Evolutionary conservation across 2,113 vertebrate species (phyloP), one percentile per base, ranked within the genome.

Genomic region (Bubalus kerabau): DNA sequence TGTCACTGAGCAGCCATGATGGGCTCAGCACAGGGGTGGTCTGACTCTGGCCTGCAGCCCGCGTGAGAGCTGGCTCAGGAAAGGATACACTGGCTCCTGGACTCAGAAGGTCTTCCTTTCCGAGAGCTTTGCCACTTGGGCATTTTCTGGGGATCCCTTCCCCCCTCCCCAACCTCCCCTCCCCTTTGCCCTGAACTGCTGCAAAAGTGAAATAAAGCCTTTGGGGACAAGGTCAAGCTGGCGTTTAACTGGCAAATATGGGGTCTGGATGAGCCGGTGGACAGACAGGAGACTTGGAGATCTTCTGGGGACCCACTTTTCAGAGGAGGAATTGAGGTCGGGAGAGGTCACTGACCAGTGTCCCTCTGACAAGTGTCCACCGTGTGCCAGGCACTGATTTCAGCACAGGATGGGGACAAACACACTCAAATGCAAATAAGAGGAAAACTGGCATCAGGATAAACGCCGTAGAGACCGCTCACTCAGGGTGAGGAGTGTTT

Each of bases 391-490:
- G 54, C 9, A 2, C 40, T n/a, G 30, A 24, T 50, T 23, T 81
- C 74, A 91, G 74, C 30, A 17, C 2, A 40, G 71, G 21, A 40
- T 23, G 30, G 17, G 43, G 89, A 36, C 56, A 32, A 23, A 16
- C 12, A 9, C 24, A n/a, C 23, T 24, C 84, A 87, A 24, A 17
- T 6, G 26, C n/a, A 62, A 43, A 8, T 15, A 26, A 60, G 57
- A 87, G 19, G 92, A 87, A 78, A 78, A 30, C 28, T 6, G 17
- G 16, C 43, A 16, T 26, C 46, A 64, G 71, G 57, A 60, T 23
- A 32, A 46, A 60, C 0, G 43, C 83, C 3, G 0, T 1, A 12
- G 56, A 60, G 32, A 80, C 19, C 0, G 2, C 10, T 26, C 56
- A 19, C 5, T 2, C 2, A 1, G 36, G 30, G 17, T 40, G 54